Percentiles rank a stretch among this genome's conserved stretches.
Conservation (phyloP, 2,888 invertebrate genomes). For the Globia sparganii region DNA sequence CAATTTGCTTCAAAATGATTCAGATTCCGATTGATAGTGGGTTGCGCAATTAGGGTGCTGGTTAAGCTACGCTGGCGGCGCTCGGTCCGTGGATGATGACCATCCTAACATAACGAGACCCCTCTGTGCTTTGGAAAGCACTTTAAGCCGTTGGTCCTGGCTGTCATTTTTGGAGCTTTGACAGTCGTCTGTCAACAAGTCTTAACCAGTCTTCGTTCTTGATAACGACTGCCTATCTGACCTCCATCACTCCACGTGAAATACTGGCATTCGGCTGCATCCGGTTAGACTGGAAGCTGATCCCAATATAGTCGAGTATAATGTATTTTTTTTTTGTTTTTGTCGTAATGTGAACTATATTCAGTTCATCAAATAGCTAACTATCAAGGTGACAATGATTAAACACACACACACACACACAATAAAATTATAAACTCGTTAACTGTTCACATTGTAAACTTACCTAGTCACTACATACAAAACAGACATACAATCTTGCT, state of each 20-base stretch:
- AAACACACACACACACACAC: background rate
- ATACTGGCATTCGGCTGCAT: background rate
- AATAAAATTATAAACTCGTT: background rate
- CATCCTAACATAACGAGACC: background rate
- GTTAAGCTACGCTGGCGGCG: background rate
- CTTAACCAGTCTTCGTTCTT: too few relatives aligned
- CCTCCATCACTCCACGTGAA: background rate
- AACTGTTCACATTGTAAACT: background rate
- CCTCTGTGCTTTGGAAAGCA: background rate
- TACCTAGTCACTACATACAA: background rate
- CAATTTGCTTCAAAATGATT: too few relatives aligned
- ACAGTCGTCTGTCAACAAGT: background rate
- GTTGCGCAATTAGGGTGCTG: too few relatives aligned
- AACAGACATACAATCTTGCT: conserved; percentile 12
- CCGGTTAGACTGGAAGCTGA: background rate
- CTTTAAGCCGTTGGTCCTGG: background rate
- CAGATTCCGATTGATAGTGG: too few relatives aligned
- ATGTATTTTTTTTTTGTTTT: too few relatives aligned
- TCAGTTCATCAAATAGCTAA: background rate
- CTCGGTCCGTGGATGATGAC: background rate
- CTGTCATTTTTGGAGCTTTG: background rate
- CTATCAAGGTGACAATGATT: background rate
- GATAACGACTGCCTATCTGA: too few relatives aligned
- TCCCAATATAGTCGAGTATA: background rate
- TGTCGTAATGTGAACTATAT: background rate